These are phyloP conservation scores for Ceratosolen solmsi DNA, from an alignment of 1,140 invertebrate species.

Conservation along the genomic window DNA sequence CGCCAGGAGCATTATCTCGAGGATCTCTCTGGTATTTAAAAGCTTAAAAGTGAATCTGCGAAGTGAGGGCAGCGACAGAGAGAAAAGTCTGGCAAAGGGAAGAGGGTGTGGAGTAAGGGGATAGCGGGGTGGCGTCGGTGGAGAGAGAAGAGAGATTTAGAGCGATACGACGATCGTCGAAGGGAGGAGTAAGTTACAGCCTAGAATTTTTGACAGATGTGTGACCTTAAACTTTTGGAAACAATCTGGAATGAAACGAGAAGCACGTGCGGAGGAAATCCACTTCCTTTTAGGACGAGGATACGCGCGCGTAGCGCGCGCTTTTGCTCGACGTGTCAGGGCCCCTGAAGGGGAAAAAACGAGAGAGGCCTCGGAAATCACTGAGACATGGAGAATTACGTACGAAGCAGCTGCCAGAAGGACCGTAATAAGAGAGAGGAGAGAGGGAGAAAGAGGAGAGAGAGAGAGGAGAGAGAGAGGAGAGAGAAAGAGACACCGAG, in stretches of 20 bases:
- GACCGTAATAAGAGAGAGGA: neutral
- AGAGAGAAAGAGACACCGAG: slow-evolving; percentile 5
- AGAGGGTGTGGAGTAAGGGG: no score
- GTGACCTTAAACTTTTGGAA: slow-evolving; percentile 52
- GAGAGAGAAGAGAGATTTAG: neutral
- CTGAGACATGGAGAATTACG: slow-evolving; percentile 48
- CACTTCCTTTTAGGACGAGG: slow-evolving; percentile 67
- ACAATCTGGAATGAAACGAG: slow-evolving; percentile 62
- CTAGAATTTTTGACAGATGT: slow-evolving; percentile 65
- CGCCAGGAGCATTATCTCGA: neutral
- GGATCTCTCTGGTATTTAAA: slow-evolving; percentile 7
- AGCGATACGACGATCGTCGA: neutral
- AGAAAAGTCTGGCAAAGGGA: no score
- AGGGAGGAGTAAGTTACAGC: neutral
- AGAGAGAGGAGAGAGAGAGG: slow-evolving; percentile 18
- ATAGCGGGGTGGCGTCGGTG: neutral
- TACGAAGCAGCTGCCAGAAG: slow-evolving; percentile 48
- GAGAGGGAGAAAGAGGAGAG: neutral
- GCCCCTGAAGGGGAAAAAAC: slow-evolving; percentile 48
- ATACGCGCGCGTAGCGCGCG: neutral
- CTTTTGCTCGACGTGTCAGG: neutral
- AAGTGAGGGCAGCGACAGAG: neutral
- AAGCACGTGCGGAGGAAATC: slow-evolving; percentile 70
- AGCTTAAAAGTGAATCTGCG: neutral
- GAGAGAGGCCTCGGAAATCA: slow-evolving; percentile 39